These are phyloP conservation scores for Epizoanthus ramosus DNA, from an alignment of 92 coral and sea anemone species.

Conservation along the genomic window DNA sequence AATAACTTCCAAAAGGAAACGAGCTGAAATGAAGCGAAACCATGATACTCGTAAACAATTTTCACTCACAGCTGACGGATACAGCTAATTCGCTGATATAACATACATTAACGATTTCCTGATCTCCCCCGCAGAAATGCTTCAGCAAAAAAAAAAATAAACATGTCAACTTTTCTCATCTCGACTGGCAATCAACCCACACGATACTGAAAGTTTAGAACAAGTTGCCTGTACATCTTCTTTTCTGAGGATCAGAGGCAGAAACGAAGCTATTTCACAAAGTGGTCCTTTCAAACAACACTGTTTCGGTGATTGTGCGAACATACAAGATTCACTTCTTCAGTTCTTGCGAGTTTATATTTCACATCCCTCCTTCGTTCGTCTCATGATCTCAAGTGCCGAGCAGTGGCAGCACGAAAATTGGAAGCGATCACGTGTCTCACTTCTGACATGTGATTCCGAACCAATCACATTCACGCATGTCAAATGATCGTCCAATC, in stretches of 20 bases:
- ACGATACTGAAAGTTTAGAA: too few relatives aligned
- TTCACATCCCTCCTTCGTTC: background rate
- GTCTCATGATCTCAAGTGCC: conserved; percentile 2
- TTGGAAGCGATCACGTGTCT: conserved; percentile 27
- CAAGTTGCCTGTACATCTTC: too few relatives aligned
- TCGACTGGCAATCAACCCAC: too few relatives aligned
- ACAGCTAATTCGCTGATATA: conserved; percentile 6
- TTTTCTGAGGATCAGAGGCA: too few relatives aligned
- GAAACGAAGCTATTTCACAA: too few relatives aligned
- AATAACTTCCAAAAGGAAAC: conserved; percentile 1
- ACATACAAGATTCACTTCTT: too few relatives aligned
- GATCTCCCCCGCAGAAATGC: background rate
- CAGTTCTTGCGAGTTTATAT: background rate
- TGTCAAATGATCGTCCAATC: conserved; percentile 19
- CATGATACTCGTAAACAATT: conserved; percentile 7
- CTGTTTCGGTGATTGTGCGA: too few relatives aligned
- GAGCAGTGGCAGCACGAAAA: background rate
- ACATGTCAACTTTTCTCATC: background rate
- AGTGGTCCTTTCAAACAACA: too few relatives aligned
- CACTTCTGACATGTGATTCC: conserved; percentile 11
- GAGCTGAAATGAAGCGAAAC: conserved; percentile 19
- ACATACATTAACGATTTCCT: conserved; percentile 18
- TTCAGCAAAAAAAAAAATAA: conserved; percentile 1
- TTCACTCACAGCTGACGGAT: conserved; percentile 13
- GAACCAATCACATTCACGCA: conserved; percentile 22